A percentile compares a stretch with the other conserved stretches of the same genome.
phyloP scores from a whole-genome alignment of 2,888 invertebrate genomes.

The Lathronympha strigana region DNA sequence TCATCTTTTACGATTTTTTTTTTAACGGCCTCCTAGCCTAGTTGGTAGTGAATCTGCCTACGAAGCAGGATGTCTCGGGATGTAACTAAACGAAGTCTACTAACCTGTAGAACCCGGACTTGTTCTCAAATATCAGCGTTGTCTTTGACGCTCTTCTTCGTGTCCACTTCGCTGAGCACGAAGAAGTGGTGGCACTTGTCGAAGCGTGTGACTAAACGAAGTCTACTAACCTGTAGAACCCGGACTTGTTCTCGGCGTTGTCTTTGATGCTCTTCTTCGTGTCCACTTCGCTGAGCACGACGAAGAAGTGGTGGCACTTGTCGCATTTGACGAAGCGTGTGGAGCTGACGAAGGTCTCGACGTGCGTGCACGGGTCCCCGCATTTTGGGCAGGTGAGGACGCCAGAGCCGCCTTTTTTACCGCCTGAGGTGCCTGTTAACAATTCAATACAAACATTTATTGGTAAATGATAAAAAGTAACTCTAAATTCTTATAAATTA shows the following conservation, averaged over 20 bases:
- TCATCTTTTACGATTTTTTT: too few relatives aligned
- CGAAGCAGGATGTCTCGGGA: too few relatives aligned
- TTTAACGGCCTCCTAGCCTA: too few relatives aligned
- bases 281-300: conserved; percentile 96
- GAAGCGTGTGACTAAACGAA: conserved; percentile 97
- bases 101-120: conserved; percentile 86
- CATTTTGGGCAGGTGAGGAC: conserved; percentile 97
- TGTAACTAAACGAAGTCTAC: conserved; percentile 34
- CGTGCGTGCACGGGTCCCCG: conserved; percentile 98
- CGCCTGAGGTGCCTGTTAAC: conserved; percentile 67
- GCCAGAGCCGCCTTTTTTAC: conserved; percentile 85
- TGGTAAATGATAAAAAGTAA: too few relatives aligned
- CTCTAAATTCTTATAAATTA: too few relatives aligned
- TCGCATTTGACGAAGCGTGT: conserved; percentile 99
- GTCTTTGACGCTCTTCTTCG: conserved; percentile 93
- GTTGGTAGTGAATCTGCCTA: too few relatives aligned
- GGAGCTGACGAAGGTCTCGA: conserved; percentile 98
- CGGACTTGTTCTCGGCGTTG: conserved; percentile 88
- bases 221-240: conserved; percentile 83
- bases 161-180: conserved; percentile 96
- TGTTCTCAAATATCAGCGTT: conserved; percentile 88
- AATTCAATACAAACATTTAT: neutral
- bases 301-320: conserved; percentile 99
- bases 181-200: conserved; percentile 99
- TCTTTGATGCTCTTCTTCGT: conserved; percentile 94